Evolutionary conservation across 2,888 invertebrate species (phyloP), one percentile per base, ranked within the genome.

Genomic region (Neria commutata): DNA sequence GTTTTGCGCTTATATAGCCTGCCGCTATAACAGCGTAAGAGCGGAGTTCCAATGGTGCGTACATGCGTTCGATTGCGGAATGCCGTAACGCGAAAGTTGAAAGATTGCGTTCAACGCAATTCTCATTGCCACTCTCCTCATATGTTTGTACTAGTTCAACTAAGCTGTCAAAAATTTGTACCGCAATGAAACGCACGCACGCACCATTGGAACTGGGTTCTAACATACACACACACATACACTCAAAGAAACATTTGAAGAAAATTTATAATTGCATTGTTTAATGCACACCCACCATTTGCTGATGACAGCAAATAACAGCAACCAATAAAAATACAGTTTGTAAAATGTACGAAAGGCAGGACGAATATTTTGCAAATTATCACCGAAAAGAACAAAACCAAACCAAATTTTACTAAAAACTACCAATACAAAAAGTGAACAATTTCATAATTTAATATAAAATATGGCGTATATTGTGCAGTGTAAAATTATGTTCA

Each of bases 361-460:
- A 54, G 37, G n/a, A 40, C 29, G 3, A 34, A 50, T 50, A 21
- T 23, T 67, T 64, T 64, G 62, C 60, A 68, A 68, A 64, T 58
- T 64, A 64, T 62, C 66, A 66, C 57, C 55, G 62, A 66, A 67
- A 67, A 62, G 68, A 67, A 68, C 68, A 64, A 65, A 67, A 42
- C 42, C 45, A 64, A 54, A 58, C 67, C 68, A 72, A 68, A 72
- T 66, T 64, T 54, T 67, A 42, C 47, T 49, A 33, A 60, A 54
- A 56, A 52, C 47, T 48, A 57, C 52, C 55, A 48, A 55, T 56
- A 47, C 58, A 37, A 62, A 58, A 48, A 57, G 26, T 24, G 17
- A 51, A 42, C 51, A 45, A 46, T 54, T 63, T 48, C 33, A 26
- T 54, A 34, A 34, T 33, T 19, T 56, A 60, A 48, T 19, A 42